Evolutionary conservation across 2,797 vertebrate species (phyloP).

Genomic region (Leptodactylus fallax): DNA sequence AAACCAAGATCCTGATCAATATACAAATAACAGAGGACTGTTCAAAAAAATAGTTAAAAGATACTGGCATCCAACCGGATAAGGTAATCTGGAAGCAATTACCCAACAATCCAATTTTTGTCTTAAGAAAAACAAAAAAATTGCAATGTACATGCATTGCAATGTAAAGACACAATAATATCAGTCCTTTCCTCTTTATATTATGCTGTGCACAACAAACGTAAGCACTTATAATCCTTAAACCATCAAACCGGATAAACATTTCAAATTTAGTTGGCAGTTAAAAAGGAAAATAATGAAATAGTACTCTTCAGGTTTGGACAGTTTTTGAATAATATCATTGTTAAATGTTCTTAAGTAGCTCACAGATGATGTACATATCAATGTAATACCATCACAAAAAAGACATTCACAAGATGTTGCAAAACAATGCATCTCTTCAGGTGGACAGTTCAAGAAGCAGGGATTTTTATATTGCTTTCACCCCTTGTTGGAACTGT

Average conservation of each 20-base stretch:
- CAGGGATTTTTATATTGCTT: neutral
- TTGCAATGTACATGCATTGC: too few relatives aligned
- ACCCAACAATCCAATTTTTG: too few relatives aligned
- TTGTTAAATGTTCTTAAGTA: conserved; percentile 16
- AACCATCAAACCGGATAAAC: neutral
- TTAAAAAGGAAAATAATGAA: conserved; percentile 5
- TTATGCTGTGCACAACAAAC: neutral
- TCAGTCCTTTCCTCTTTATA: neutral
- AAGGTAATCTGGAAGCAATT: too few relatives aligned
- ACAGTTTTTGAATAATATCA: conserved; percentile 17
- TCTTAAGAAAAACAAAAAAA: too few relatives aligned
- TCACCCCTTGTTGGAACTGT: neutral
- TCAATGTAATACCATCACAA: conserved; percentile 19
- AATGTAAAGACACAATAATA: too few relatives aligned
- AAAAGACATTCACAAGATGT: conserved; percentile 18
- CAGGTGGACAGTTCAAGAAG: neutral
- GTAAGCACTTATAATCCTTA: conserved; percentile 13
- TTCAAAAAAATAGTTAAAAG: too few relatives aligned
- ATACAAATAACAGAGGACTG: too few relatives aligned
- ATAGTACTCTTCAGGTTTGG: neutral
- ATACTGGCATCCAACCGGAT: too few relatives aligned
- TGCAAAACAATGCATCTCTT: conserved; percentile 3
- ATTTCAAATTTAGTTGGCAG: neutral
- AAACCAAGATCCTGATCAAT: too few relatives aligned
- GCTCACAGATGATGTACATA: neutral